phyloP scores from a whole-genome alignment of 2,797 vertebrate species.

The Siniperca scherzeri region DNA sequence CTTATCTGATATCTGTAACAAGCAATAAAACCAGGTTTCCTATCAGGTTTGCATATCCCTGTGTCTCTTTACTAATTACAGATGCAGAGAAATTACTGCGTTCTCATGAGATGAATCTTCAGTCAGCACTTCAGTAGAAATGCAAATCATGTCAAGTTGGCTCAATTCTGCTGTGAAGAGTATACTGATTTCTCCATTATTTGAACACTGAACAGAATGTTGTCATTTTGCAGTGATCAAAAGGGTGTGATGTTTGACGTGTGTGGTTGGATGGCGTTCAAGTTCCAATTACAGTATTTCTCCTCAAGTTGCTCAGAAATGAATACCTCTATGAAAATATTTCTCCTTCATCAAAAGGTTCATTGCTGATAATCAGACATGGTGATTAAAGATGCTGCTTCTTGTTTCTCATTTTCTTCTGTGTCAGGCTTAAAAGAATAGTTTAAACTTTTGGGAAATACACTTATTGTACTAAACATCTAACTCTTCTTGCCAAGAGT shows the following conservation, averaged over 20 bases:
- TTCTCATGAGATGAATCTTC: constrained; percentile 67
- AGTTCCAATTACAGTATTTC: constrained; percentile 24
- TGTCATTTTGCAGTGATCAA: constrained; percentile 35
- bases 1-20: constrained; percentile 49
- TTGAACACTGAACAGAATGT: constrained; percentile 42
- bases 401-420: background rate
- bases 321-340: background rate
- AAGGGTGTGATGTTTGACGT: constrained; percentile 23
- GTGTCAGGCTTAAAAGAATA: background rate
- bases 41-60: constrained; percentile 38
- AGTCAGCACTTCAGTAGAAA: constrained; percentile 68
- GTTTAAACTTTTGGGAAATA: background rate
- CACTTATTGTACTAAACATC: too few relatives aligned
- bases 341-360: background rate
- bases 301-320: background rate
- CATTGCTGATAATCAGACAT: background rate
- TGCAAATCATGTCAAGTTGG: constrained; percentile 65
- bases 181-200: constrained; percentile 48
- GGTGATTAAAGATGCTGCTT: background rate
- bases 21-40: constrained; percentile 51
- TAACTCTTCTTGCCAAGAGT: background rate
- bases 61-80: constrained; percentile 59
- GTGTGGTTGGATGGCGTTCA: background rate
- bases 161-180: constrained; percentile 54
- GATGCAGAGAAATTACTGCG: constrained; percentile 66